Evolutionary conservation across 2,797 vertebrate species (phyloP).

Genomic region (Avahi laniger): DNA sequence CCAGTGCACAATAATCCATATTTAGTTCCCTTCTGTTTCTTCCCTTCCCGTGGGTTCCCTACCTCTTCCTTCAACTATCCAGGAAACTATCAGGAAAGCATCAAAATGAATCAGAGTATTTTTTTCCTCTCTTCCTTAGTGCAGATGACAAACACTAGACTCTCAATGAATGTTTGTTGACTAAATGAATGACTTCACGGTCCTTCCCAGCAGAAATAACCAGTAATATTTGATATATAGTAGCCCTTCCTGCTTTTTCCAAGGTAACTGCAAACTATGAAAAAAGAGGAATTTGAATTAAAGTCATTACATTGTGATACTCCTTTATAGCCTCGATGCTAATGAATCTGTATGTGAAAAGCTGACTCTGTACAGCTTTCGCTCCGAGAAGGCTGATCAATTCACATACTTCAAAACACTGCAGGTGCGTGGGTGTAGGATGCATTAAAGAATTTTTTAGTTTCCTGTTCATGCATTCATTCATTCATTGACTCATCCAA

Average conservation of each 20-base stretch:
- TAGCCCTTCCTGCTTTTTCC: neutral
- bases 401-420: neutral
- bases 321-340: neutral
- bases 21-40: neutral
- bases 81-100: neutral
- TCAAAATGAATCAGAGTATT: slow-evolving; percentile 29
- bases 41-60: neutral
- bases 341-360: neutral
- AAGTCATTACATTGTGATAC: neutral
- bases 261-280: neutral
- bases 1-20: neutral
- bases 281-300: neutral
- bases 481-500: neutral
- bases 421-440: no score
- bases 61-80: slow-evolving; percentile 32
- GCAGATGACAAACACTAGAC: slow-evolving; percentile 56
- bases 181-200: neutral
- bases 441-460: neutral
- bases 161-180: neutral
- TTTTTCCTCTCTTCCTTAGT: slow-evolving; percentile 67
- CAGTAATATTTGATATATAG: neutral
- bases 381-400: neutral
- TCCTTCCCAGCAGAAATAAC: neutral
- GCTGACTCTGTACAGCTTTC: neutral
- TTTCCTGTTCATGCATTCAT: neutral